phyloP scores from a whole-genome alignment of 2,113 vertebrate species.

The Martes martes region DNA sequence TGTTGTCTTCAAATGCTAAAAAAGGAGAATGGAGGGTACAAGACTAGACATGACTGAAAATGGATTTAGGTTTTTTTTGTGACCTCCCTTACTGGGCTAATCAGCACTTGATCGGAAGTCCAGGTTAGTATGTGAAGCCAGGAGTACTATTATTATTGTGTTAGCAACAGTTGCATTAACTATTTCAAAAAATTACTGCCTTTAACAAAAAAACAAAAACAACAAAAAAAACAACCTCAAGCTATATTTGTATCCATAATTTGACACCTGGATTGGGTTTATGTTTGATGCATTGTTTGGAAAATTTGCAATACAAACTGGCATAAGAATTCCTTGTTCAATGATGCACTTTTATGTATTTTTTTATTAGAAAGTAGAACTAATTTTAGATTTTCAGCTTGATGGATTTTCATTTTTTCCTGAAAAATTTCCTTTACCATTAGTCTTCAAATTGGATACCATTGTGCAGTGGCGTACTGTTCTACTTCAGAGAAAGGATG shows the following conservation, averaged over 20 bases:
- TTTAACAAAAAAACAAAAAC: constrained; percentile 70
- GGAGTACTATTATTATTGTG: constrained; percentile 87
- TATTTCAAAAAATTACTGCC: constrained; percentile 85
- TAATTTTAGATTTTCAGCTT: constrained; percentile 86
- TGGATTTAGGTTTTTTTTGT: constrained; percentile 82
- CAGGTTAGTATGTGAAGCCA: constrained; percentile 88
- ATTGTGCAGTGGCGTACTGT: constrained; percentile 36
- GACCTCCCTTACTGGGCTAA: constrained; percentile 85
- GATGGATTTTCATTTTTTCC: constrained; percentile 81
- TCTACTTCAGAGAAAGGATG: constrained; percentile 56
- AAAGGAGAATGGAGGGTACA: constrained; percentile 81
- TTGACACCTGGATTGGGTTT: constrained; percentile 84
- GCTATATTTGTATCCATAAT: constrained; percentile 84
- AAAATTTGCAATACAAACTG: constrained; percentile 84
- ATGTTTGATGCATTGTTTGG: constrained; percentile 84
- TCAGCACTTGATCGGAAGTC: constrained; percentile 83
- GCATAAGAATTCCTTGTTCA: constrained; percentile 84
- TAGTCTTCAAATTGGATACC: constrained; percentile 74
- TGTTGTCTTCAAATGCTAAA: constrained; percentile 85
- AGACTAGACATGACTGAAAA: constrained; percentile 80
- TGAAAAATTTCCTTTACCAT: constrained; percentile 77
- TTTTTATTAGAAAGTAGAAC: constrained; percentile 85
- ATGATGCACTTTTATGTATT: constrained; percentile 88
- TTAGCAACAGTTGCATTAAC: constrained; percentile 87
- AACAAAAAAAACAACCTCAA: constrained; percentile 61